Conservation (phyloP, 2,888 invertebrate genomes). For the Odontocolon sp. region DNA sequence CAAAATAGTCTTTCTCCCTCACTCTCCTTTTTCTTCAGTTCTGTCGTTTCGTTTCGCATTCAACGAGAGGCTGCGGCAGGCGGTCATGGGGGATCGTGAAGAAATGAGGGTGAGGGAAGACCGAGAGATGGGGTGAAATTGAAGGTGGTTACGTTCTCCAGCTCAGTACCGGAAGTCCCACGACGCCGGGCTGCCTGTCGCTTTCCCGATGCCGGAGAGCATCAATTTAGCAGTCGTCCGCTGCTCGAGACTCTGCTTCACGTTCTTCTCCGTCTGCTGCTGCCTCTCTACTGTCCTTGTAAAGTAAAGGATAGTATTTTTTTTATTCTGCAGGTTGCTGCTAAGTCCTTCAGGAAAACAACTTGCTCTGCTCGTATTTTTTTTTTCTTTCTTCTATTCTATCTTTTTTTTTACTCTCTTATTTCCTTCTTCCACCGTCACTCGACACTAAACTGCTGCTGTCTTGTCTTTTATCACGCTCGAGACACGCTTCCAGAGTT, state of each 20-base stretch:
- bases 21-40: constrained; percentile 13
- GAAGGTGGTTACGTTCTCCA: constrained; percentile 52
- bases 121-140: constrained; percentile 49
- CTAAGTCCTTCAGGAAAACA: constrained; percentile 31
- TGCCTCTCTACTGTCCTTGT: constrained; percentile 37
- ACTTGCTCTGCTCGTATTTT: constrained; percentile 9
- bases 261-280: constrained; percentile 24
- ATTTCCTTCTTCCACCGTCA: constrained; percentile 39
- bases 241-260: constrained; percentile 37
- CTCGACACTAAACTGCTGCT: constrained; percentile 53
- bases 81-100: neutral
- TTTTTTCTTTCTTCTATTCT: neutral
- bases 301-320: constrained; percentile 43
- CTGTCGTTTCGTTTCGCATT: constrained; percentile 30
- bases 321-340: constrained; percentile 33
- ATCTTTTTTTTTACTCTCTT: constrained; percentile 1
- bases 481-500: constrained; percentile 36
- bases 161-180: constrained; percentile 43
- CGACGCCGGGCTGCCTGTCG: constrained; percentile 46
- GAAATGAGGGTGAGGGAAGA: constrained; percentile 7
- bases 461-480: constrained; percentile 31
- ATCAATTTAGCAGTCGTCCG: constrained; percentile 58
- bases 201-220: constrained; percentile 43
- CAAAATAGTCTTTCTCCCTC: constrained; percentile 5
- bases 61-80: neutral